Base-by-base conservation (phyloP, 2,888 invertebrate genomes). In the Drosophila melanosoma region DNA sequence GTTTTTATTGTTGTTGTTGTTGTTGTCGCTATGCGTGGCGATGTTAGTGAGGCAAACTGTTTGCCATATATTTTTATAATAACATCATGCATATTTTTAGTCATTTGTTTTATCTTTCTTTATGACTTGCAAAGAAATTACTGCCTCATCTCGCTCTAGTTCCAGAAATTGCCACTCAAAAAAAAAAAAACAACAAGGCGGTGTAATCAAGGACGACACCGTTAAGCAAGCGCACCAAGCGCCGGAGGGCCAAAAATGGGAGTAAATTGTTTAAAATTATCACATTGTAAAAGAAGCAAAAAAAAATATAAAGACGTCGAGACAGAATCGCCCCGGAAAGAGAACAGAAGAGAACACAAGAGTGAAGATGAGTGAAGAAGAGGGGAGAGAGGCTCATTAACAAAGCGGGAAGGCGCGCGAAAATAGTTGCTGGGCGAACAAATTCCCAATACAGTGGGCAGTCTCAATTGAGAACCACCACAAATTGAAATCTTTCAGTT, bases 221-320 rank as follows among this genome's bases (percentile, higher is more conserved):
- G 84, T 84, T 89, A 84, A 84, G 58, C 56, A 64, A 61, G 56
- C 33, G 38, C 29, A 42, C 15, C 20, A 57, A 74, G 42, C 54
- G 64, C 68, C 68, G n/a, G 42, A 60, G 65, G 59, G 56, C 12
- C 29, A 53, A 69, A 63, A 84, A 76, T 88, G 73, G 90, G 88
- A 75, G 85, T 78, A 81, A 86, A 86, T 89, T 85, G 80, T 70
- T 87, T 62, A 80, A 85, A 87, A 85, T 87, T 87, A 86, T 86
- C 85, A 89, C 85, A 89, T 89, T 87, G 82, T 85, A 87, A 87
- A 36, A 54, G 11, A 82, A 73, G 69, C 54, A 36, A 26, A 20
- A 20, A 29, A 35, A 20, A 32, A 49, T n/a, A n/a, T n/a, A 11
- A 40, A 69, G 66, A 66, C 82, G 62, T 38, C 69, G 69, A 48